These are phyloP conservation scores for Ceyx margarethae DNA, from an alignment of 2,113 vertebrate genomes.

Conservation along the genomic window DNA sequence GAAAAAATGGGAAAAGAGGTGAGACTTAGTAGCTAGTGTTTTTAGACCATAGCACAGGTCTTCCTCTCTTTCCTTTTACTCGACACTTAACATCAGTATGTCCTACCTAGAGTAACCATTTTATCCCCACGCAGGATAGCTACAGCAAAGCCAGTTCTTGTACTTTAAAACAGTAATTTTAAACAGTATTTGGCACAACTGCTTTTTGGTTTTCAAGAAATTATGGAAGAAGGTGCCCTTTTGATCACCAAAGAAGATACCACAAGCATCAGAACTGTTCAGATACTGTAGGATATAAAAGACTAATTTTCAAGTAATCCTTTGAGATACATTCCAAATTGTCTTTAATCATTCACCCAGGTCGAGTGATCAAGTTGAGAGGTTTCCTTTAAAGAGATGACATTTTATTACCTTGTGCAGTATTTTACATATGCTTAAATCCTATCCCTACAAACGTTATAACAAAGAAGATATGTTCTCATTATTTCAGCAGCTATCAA, in stretches of 20 bases:
- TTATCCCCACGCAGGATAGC: neutral
- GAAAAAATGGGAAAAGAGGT: neutral
- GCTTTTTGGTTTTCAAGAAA: neutral
- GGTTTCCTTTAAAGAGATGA: neutral
- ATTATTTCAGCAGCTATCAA: slow-evolving; percentile 17
- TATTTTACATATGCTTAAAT: neutral
- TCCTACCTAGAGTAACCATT: neutral
- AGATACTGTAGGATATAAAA: neutral
- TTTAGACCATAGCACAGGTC: neutral
- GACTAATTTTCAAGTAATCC: neutral
- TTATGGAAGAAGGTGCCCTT: neutral
- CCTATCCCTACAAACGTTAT: neutral
- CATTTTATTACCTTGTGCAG: neutral
- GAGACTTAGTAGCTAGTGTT: neutral
- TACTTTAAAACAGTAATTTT: neutral
- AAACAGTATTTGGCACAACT: neutral
- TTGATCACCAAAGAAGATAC: neutral
- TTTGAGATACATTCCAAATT: neutral
- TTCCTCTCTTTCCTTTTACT: neutral
- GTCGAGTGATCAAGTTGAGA: neutral
- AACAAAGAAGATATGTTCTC: neutral
- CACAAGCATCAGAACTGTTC: neutral
- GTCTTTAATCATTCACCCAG: neutral
- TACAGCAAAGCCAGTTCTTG: neutral
- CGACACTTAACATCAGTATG: neutral